Evolutionary conservation across 2,888 invertebrate genomes (phyloP).

Genomic region (Schizaphis graminum): DNA sequence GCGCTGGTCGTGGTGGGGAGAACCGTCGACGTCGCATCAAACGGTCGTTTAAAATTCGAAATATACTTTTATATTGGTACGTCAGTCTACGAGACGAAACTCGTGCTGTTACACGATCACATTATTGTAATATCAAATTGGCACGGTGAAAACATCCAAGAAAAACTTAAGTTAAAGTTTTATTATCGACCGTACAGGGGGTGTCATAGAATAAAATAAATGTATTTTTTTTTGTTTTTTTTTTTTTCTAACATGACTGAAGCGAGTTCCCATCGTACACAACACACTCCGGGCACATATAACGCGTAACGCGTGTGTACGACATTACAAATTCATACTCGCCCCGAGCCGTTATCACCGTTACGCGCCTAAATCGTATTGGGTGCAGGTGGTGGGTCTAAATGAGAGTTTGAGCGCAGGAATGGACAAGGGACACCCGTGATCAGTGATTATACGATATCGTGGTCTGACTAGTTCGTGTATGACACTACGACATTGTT

Average conservation of each 20-base stretch:
- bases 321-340: constrained; percentile 49
- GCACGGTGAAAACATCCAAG: neutral
- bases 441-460: neutral
- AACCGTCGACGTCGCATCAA: constrained; percentile 8
- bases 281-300: neutral
- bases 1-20: constrained; percentile 1
- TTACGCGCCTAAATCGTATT: neutral
- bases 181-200: neutral
- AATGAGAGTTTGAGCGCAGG: neutral
- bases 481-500: neutral
- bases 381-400: neutral
- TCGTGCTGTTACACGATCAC: neutral
- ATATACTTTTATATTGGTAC: neutral
- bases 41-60: constrained; percentile 52
- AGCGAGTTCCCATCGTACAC: constrained; percentile 57
- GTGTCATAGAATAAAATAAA: neutral
- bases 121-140: neutral
- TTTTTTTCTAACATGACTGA: constrained; percentile 8
- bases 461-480: neutral
- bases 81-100: neutral
- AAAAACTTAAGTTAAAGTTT: neutral
- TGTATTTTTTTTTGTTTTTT: neutral
- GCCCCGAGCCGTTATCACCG: constrained; percentile 41
- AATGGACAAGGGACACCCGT: neutral
- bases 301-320: neutral